Evolutionary conservation across 2,888 invertebrate species (phyloP), one percentile per base, ranked within the genome.

Genomic region (Dugesia japonica): DNA sequence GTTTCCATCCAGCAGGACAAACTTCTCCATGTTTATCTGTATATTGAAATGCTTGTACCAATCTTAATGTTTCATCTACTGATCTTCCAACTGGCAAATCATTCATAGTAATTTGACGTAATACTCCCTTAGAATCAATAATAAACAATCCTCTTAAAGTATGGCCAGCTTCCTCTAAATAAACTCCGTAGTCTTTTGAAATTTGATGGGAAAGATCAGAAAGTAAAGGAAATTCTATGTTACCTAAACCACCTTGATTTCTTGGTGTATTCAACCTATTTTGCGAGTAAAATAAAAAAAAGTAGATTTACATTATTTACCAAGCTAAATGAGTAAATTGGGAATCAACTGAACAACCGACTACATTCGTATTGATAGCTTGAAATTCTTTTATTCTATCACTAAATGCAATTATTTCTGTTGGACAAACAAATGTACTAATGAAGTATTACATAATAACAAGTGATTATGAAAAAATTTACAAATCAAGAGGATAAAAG

Each of bases 291-390:
- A n/a, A n/a, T n/a, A n/a, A n/a, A n/a, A n/a, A n/a, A n/a, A n/a
- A n/a, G n/a, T n/a, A n/a, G n/a, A n/a, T n/a, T n/a, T n/a, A n/a
- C 4, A 56, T 9, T 31, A 31, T 31, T 31, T 31, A 56, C 95
- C 95, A 97, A 20, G 93, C 94, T 79, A 95, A 87, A 85, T 97
- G 97, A 80, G 92, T 91, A 85, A 92, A 97, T 83, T 95, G 93
- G 0, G 94, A 95, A 85, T 98, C 97, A 1, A 93, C 91, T 0
- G 95, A 97, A 1, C 92, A 90, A 26, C 93, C 97, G 79, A 97
- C 88, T 0, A 94, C 89, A 85, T 84, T 90, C 17, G 92, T 80
- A 75, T 81, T 79, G 0, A 82, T 42, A 0, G 73, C 78, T 7
- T 79, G 77, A 75, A 82, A 82, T 77, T 80, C 79, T 0, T 79